phyloP scores from a whole-genome alignment of 2,888 invertebrate species.

The Thera britannica region DNA sequence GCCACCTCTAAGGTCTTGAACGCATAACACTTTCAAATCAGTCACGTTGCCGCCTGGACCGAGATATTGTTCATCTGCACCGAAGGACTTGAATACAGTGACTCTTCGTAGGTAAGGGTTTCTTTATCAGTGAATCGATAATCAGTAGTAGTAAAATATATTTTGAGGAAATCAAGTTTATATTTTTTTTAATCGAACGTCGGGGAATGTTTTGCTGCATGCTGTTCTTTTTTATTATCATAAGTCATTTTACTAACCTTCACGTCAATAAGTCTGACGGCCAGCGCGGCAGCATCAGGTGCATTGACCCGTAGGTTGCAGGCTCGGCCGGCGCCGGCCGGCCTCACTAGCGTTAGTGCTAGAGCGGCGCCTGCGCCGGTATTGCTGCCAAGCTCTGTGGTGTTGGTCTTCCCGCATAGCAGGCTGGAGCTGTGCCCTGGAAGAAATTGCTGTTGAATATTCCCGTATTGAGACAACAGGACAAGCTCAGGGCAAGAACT shows the following conservation, averaged over 20 bases:
- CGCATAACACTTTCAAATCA: too few relatives aligned
- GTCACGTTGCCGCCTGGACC: too few relatives aligned
- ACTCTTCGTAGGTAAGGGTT: too few relatives aligned
- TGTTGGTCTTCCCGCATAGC: constrained; percentile 77
- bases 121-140: too few relatives aligned
- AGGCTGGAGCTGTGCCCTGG: constrained; percentile 73
- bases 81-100: too few relatives aligned
- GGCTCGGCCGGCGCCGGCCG: constrained; percentile 53
- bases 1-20: too few relatives aligned
- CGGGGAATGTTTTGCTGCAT: too few relatives aligned
- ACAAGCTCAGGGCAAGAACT: neutral
- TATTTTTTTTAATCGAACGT: too few relatives aligned
- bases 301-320: constrained; percentile 74
- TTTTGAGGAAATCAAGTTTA: too few relatives aligned
- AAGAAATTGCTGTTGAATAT: neutral
- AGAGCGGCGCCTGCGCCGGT: constrained; percentile 71
- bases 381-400: constrained; percentile 70
- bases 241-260: constrained; percentile 57
- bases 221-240: neutral
- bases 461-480: neutral
- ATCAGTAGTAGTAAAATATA: too few relatives aligned
- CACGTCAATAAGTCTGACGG: constrained; percentile 77
- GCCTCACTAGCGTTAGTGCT: constrained; percentile 70
- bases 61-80: too few relatives aligned
- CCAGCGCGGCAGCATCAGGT: constrained; percentile 76